Base-by-base conservation (phyloP, 2,888 invertebrate species). In the Dyspetes luteomarginatus region DNA sequence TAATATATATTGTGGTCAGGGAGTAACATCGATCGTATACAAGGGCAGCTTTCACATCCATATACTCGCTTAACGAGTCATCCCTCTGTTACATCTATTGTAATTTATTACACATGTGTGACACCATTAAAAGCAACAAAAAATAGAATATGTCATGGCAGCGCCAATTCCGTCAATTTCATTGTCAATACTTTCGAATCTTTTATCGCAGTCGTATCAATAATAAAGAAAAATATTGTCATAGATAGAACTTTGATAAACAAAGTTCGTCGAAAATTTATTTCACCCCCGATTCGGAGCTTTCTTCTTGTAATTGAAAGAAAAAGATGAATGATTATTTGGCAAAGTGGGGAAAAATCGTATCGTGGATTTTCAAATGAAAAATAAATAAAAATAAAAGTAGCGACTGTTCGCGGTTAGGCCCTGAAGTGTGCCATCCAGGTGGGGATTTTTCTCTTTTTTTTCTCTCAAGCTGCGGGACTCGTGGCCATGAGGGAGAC, bases 11-110 rank as follows among this genome's bases (percentile, higher is more conserved):
- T 43, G n/a, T 55, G n/a, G 41, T 7, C 24, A 12, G 22, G 26
- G 28, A 24, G 81, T 81, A 82, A 81, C 82, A 86, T 88, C 85
- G 88, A 88, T 87, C 86, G 82, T 69, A 62, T 9, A n/a, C 78
- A 78, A 83, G 80, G 83, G 79, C 74, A 83, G 79, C 74, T 78
- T 78, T 50, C 28, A 22, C 56, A 24, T 36, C 17, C 30, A 7
- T 48, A n/a, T n/a, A n/a, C n/a, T n/a, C 45, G 55, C 15, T 45
- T 52, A 41, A 26, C 30, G 55, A 43, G 45, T 56, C 64, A 60
- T 78, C 78, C 65, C 28, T 52, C 30, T 12, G 62, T 78, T 45
- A 55, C 72, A 73, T 73, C 73, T 43, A 36, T 56, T 17, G 28
- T 52, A 36, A 72, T 72, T 43, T 41, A 62, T 78, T 5, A 60